phyloP scores from a whole-genome alignment of 2,888 invertebrate genomes.

The Eulithis prunata region DNA sequence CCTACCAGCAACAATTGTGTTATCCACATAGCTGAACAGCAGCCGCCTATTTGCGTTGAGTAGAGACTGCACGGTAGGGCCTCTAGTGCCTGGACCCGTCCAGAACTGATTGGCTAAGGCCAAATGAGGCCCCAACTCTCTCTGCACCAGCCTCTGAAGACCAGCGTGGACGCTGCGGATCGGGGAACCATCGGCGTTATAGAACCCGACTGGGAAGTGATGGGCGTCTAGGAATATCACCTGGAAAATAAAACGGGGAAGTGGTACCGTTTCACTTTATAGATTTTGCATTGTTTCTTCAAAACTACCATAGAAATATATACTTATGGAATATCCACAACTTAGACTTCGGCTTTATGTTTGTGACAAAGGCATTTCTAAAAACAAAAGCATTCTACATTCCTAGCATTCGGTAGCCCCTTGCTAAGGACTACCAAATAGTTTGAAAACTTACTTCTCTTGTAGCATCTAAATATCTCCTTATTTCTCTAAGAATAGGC shows the following conservation, averaged over 20 bases:
- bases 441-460: slow-evolving; percentile 80
- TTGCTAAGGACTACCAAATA: background rate
- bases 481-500: slow-evolving; percentile 87
- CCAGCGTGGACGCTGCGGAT: slow-evolving; percentile 80
- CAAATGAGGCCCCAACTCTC: slow-evolving; percentile 83
- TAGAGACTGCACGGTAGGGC: slow-evolving; percentile 77
- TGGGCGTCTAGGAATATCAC: slow-evolving; percentile 92
- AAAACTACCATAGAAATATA: too few species aligned
- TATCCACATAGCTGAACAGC: slow-evolving; percentile 84
- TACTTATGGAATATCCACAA: too few species aligned
- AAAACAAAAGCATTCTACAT: too few species aligned
- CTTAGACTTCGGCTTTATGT: too few species aligned
- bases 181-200: slow-evolving; percentile 70
- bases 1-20: slow-evolving; percentile 69
- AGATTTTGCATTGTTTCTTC: too few species aligned
- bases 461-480: slow-evolving; percentile 87
- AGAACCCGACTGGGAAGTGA: slow-evolving; percentile 89
- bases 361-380: too few species aligned
- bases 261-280: too few species aligned
- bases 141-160: slow-evolving; percentile 80
- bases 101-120: slow-evolving; percentile 72
- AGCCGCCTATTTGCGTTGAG: slow-evolving; percentile 76
- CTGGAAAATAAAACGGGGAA: slow-evolving; percentile 49
- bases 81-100: slow-evolving; percentile 66
- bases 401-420: too few species aligned